Conservation (phyloP, 1,140 invertebrate species). For the Caenorhabditis remanei region DNA sequence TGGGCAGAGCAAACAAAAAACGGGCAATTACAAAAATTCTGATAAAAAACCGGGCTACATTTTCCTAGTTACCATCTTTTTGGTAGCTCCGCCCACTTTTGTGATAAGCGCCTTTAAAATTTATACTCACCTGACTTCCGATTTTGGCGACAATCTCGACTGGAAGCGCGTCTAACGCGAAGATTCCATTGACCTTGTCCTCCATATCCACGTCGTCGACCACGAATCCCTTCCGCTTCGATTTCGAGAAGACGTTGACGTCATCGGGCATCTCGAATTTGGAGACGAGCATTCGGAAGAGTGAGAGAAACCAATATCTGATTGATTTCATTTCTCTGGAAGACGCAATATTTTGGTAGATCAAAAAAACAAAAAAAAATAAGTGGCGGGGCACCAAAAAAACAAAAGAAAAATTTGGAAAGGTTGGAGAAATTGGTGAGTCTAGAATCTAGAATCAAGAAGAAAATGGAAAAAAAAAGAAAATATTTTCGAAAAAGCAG, state of each 20-base stretch:
- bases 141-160: neutral
- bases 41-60: too few relatives aligned
- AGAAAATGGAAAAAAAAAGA: too few relatives aligned
- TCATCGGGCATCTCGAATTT: neutral
- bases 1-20: too few relatives aligned
- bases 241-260: neutral
- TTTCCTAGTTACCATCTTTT: too few relatives aligned
- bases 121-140: neutral
- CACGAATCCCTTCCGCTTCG: too few relatives aligned
- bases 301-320: neutral
- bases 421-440: neutral
- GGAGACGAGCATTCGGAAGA: slow-evolving; percentile 22
- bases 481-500: too few relatives aligned
- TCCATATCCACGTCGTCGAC: too few relatives aligned
- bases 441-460: too few relatives aligned
- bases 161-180: neutral
- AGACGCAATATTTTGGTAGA: neutral
- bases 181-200: neutral
- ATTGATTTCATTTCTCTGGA: neutral
- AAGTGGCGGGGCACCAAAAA: neutral
- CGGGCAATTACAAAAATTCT: too few relatives aligned
- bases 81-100: too few relatives aligned
- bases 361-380: neutral
- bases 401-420: neutral
- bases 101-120: too few relatives aligned